Conservation (phyloP, 2,888 invertebrate genomes). For the Polylopha cassiicola region DNA sequence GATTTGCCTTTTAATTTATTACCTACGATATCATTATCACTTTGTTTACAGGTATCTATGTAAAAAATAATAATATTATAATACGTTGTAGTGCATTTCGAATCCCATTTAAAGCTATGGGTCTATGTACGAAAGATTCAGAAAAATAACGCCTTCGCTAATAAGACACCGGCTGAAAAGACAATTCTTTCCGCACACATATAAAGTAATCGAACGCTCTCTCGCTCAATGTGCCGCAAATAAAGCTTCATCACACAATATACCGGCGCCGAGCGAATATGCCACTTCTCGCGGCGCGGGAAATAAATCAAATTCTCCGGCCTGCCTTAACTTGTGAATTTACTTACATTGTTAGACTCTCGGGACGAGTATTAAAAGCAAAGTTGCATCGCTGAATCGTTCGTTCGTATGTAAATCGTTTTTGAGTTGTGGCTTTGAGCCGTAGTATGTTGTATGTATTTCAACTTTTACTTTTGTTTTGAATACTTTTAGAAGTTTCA, state of each 20-base stretch:
- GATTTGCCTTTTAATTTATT: conserved; percentile 14
- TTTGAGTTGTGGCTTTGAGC: no score
- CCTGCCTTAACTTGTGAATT: no score
- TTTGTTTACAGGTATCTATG: no score
- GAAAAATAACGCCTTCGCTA: conserved; percentile 5
- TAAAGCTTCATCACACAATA: conserved; percentile 62
- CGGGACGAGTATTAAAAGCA: conserved; percentile 4
- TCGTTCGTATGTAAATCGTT: no score
- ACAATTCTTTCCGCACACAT: conserved; percentile 15
- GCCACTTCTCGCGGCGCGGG: conserved; percentile 63
- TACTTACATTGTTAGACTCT: no score
- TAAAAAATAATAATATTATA: no score
- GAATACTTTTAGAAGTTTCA: no score
- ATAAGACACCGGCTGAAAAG: conserved; percentile 4
- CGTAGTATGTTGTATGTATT: no score
- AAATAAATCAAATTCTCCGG: conserved; percentile 63
- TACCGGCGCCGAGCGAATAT: conserved; percentile 55
- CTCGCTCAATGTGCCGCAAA: conserved; percentile 57
- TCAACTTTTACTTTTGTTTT: no score
- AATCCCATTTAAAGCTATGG: no score
- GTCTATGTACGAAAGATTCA: conserved; percentile 9
- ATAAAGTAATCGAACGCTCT: conserved; percentile 40
- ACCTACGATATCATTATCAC: conserved; percentile 7
- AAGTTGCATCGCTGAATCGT: no score
- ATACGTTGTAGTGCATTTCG: no score